Percentiles rank a stretch among this genome's conserved stretches.
These are phyloP conservation scores for Crenichthys baileyi DNA, from an alignment of 2,797 vertebrate species.

Conservation along the genomic window DNA sequence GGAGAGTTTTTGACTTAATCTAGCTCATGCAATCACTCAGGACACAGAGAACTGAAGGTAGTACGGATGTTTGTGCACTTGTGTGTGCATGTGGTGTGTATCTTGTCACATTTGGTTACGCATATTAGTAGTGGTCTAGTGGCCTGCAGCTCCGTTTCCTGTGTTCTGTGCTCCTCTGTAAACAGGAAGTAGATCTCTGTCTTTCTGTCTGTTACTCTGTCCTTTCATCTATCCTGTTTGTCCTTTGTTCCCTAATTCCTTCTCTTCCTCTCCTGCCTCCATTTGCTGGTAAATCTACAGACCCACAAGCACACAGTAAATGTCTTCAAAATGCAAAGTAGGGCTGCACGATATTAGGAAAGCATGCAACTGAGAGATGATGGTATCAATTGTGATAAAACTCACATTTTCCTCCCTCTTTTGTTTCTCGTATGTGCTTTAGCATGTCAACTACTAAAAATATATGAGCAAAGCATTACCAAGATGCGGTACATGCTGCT, in stretches of 20 bases:
- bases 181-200: slow-evolving; percentile 74
- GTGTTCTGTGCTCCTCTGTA: slow-evolving; percentile 58
- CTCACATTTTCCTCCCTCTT: not conserved
- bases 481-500: too few relatives aligned
- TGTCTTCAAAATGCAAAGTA: slow-evolving; percentile 40
- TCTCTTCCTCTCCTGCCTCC: slow-evolving; percentile 31
- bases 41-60: slow-evolving; percentile 48
- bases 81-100: slow-evolving; percentile 19
- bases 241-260: slow-evolving; percentile 37
- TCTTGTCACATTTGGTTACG: slow-evolving; percentile 36
- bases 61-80: slow-evolving; percentile 11
- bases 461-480: too few relatives aligned
- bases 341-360: slow-evolving; percentile 28
- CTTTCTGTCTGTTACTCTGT: slow-evolving; percentile 40
- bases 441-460: not conserved
- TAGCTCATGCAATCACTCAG: slow-evolving; percentile 46
- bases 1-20: slow-evolving; percentile 48
- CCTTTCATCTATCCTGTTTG: slow-evolving; percentile 44
- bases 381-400: not conserved
- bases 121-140: slow-evolving; percentile 21
- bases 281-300: slow-evolving; percentile 41
- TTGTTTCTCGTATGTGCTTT: not conserved
- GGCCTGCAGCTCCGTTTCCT: slow-evolving; percentile 61
- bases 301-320: slow-evolving; percentile 32
- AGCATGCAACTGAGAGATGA: not conserved